Evolutionary conservation across 2,888 invertebrate species (phyloP).

Genomic region (Lithophane semibrunnea): DNA sequence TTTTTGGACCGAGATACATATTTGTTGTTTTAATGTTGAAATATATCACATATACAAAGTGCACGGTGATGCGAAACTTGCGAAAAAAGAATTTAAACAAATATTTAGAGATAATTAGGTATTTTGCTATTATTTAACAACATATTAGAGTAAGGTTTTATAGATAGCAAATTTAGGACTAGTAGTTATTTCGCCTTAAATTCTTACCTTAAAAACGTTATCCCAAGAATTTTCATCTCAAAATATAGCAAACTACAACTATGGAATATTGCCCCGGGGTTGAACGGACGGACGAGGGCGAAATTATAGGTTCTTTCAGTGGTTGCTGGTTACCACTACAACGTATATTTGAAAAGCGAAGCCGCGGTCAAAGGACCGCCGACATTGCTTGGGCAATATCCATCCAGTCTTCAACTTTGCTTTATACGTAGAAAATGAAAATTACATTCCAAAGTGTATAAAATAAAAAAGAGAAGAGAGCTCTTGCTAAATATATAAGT

Average conservation of each 20-base stretch:
- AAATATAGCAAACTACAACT: constrained; percentile 39
- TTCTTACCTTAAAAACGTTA: constrained; percentile 32
- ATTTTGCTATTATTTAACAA: background rate
- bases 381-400: constrained; percentile 17
- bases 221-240: constrained; percentile 51
- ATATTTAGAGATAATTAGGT: background rate
- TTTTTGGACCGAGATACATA: constrained; percentile 58
- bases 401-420: background rate
- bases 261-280: constrained; percentile 38
- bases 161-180: constrained; percentile 10
- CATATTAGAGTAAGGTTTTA: background rate
- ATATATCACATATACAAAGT: constrained; percentile 17
- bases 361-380: constrained; percentile 17
- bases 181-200: constrained; percentile 25
- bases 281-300: constrained; percentile 15
- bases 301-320: constrained; percentile 41
- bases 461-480: background rate
- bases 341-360: constrained; percentile 43
- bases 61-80: background rate
- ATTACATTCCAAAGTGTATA: background rate
- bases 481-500: background rate
- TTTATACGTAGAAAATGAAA: background rate
- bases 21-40: constrained; percentile 31
- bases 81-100: background rate
- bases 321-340: constrained; percentile 23